Evolutionary conservation across 1,140 invertebrate genomes (phyloP).

Genomic region (Tetraneura akinire): DNA sequence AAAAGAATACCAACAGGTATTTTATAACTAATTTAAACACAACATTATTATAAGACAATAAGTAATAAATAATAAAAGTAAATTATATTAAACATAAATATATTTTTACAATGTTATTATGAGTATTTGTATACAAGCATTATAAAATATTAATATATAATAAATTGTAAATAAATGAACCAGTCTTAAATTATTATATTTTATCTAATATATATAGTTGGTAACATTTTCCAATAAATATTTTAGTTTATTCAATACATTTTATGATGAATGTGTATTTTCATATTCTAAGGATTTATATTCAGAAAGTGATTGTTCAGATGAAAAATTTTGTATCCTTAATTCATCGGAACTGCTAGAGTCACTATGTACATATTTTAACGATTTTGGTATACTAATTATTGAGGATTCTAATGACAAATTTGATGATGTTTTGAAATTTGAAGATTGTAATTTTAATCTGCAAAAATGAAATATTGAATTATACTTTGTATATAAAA

Average conservation of each 20-base stretch:
- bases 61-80: too few relatives aligned
- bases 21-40: too few relatives aligned
- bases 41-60: too few relatives aligned
- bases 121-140: too few relatives aligned
- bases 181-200: neutral
- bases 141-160: neutral
- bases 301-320: conserved; percentile 1
- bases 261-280: conserved; percentile 8
- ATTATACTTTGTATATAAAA: neutral
- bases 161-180: conserved; percentile 12
- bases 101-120: too few relatives aligned
- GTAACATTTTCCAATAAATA: neutral
- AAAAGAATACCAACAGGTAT: too few relatives aligned
- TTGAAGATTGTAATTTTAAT: conserved; percentile 16
- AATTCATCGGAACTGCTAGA: neutral
- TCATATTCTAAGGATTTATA: neutral
- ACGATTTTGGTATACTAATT: neutral
- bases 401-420: neutral
- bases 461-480: neutral
- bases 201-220: conserved; percentile 10
- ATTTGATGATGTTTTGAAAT: conserved; percentile 14
- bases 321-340: neutral
- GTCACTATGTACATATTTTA: neutral
- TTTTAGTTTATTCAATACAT: neutral
- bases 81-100: too few relatives aligned